Conservation (phyloP, 2,113 vertebrate species). For the Burhinus oedicnemus region DNA sequence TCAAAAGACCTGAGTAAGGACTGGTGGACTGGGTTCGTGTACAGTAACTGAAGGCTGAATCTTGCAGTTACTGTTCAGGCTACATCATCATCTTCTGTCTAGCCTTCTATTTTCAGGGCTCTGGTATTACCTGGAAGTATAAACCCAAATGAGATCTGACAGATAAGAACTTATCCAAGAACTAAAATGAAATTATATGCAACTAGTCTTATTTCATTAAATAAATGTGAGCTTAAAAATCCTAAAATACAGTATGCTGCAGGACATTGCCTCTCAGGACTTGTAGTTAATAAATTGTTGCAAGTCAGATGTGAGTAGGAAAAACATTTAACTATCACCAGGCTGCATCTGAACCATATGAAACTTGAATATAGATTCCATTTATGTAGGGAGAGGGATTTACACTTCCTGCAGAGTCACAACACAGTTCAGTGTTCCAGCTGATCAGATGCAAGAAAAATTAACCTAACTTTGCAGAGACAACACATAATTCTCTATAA, state of each 20-base stretch:
- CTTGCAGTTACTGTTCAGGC: too few relatives aligned
- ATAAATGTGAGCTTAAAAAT: not conserved
- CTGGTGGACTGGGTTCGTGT: too few relatives aligned
- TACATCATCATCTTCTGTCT: too few relatives aligned
- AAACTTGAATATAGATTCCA: not conserved
- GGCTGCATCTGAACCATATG: not conserved
- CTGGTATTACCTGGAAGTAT: not conserved
- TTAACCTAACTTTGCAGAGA: too few relatives aligned
- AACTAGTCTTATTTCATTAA: not conserved
- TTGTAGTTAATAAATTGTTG: not conserved
- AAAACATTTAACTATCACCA: not conserved
- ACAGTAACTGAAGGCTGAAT: too few relatives aligned
- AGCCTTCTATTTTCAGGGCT: too few relatives aligned
- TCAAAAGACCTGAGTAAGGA: too few relatives aligned
- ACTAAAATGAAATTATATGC: not conserved
- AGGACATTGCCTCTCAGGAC: not conserved
- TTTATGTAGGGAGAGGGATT: not conserved
- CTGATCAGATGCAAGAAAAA: not conserved
- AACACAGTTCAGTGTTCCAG: not conserved
- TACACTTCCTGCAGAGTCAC: not conserved
- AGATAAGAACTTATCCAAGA: not conserved
- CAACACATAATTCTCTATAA: too few relatives aligned
- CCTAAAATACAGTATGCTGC: not conserved
- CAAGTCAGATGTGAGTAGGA: not conserved
- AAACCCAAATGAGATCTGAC: not conserved